A percentile compares a stretch with the other conserved stretches of the same genome.
These are phyloP conservation scores for Phallusia fumigata DNA, from an alignment of 23 tunicate species.

Conservation along the genomic window DNA sequence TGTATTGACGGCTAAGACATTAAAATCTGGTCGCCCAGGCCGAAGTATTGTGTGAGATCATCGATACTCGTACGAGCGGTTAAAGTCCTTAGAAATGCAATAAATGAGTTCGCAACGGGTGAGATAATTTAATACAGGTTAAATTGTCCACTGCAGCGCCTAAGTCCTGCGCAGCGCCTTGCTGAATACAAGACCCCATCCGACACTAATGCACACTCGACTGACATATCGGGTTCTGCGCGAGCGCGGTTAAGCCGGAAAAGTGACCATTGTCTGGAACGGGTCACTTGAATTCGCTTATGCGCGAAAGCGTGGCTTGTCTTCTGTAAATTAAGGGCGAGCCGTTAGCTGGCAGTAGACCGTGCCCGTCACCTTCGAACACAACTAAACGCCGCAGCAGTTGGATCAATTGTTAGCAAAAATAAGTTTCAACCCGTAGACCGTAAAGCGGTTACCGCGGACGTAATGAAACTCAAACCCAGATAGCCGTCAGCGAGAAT, in stretches of 20 bases:
- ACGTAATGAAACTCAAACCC: too few relatives aligned
- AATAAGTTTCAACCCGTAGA: too few relatives aligned
- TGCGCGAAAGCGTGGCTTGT: neutral
- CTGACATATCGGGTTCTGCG: neutral
- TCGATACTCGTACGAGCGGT: too few relatives aligned
- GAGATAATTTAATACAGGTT: neutral
- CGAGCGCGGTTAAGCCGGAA: constrained; percentile 8
- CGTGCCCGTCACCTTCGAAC: neutral
- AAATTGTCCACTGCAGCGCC: neutral
- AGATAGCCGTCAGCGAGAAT: neutral
- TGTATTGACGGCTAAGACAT: too few relatives aligned
- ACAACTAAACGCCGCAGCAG: neutral
- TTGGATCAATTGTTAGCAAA: too few relatives aligned
- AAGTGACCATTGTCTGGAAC: constrained; percentile 13
- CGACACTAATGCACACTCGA: constrained; percentile 3
- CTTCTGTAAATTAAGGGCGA: neutral
- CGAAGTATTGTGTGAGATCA: too few relatives aligned
- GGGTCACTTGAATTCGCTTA: neutral
- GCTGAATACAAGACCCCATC: neutral
- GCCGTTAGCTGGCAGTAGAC: neutral
- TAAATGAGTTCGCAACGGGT: neutral
- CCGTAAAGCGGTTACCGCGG: too few relatives aligned
- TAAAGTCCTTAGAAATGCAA: too few relatives aligned
- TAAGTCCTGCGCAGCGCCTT: neutral
- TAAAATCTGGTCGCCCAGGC: too few relatives aligned